Evolutionary conservation across 1,140 invertebrate genomes (phyloP), one percentile per base, ranked within the genome.

Genomic region (Apocrypta bakeri): DNA sequence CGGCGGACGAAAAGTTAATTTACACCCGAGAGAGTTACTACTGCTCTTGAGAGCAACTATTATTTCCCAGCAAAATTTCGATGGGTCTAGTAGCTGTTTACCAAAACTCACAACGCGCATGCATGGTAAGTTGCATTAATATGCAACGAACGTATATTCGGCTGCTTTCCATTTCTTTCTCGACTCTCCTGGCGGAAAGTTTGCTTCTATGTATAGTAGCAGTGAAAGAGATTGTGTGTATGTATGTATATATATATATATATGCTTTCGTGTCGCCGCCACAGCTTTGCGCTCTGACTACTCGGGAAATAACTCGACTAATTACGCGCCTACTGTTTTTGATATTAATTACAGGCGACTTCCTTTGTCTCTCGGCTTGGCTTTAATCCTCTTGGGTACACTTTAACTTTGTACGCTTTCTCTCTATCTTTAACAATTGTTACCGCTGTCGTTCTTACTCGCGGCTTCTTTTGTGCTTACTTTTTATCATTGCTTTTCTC

Each of bases 261-360:
- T 27, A 40, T 37, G 40, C 24, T 21, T 42, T 31, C 68, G 31
- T 37, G 27, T 71, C 68, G 64, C 25, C 11, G 2, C 25, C 64
- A 66, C 11, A 66, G 27, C 25, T 66, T 66, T 24, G 64, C 25
- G 64, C 25, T 66, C 71, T 42, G 31, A 73, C 37, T n/a, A 25
- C 25, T 74, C 29, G 48, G 7, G 74, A 76, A 64, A 74, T 76
- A 76, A 76, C 74, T 76, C 56, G 74, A 76, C 56, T 76, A 76
- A 76, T 76, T 76, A 63, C 56, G 56, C 29, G 74, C 56, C 29
- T 64, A 76, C 74, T 64, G 48, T 33, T 76, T 64, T 76, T 76
- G 48, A 76, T 74, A 74, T 74, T 74, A 76, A 64, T 76, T 76
- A 76, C 74, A n/a, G 64, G 72, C 76, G 81, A 86, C 79, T 80